Evolutionary conservation across 1,140 invertebrate species (phyloP).

Genomic region (Stenopsyche tienmushanensis): DNA sequence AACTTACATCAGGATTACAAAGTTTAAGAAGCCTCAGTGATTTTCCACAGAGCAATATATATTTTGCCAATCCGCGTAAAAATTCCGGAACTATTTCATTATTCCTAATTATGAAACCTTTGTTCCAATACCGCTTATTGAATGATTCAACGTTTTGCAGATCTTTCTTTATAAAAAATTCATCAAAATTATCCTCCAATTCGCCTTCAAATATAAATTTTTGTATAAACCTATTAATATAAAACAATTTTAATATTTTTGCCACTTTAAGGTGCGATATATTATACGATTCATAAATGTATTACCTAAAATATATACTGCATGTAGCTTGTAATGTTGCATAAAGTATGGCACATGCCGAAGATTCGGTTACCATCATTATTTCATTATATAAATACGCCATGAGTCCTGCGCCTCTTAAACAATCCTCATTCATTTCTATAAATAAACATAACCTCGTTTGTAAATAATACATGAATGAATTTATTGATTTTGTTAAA

Average conservation of each 20-base stretch:
- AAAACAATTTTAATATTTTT: constrained; percentile 25
- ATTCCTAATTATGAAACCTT: constrained; percentile 57
- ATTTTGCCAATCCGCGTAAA: constrained; percentile 55
- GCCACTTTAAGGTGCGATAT: too few species aligned
- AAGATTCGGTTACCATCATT: constrained; percentile 56
- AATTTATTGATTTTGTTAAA: not conserved
- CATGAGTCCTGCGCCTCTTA: constrained; percentile 57
- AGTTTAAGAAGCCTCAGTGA: constrained; percentile 60
- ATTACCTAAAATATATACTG: constrained; percentile 62
- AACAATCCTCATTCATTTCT: constrained; percentile 46
- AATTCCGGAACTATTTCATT: constrained; percentile 59
- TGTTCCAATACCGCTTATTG: constrained; percentile 62
- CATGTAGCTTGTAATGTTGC: constrained; percentile 60
- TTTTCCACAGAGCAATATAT: constrained; percentile 63
- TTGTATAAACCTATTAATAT: constrained; percentile 57
- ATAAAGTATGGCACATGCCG: constrained; percentile 57
- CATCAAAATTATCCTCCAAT: constrained; percentile 58
- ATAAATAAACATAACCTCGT: constrained; percentile 41
- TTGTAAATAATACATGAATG: not conserved
- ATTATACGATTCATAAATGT: constrained; percentile 15
- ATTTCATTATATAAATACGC: constrained; percentile 62
- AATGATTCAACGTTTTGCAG: constrained; percentile 55
- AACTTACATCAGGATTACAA: constrained; percentile 61
- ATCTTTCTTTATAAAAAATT: constrained; percentile 63
- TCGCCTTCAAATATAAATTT: constrained; percentile 65